A percentile compares a stretch with the other conserved stretches of the same genome.
These are phyloP conservation scores for Okapia johnstoni DNA, from an alignment of 2,113 vertebrate genomes.

Conservation along the genomic window DNA sequence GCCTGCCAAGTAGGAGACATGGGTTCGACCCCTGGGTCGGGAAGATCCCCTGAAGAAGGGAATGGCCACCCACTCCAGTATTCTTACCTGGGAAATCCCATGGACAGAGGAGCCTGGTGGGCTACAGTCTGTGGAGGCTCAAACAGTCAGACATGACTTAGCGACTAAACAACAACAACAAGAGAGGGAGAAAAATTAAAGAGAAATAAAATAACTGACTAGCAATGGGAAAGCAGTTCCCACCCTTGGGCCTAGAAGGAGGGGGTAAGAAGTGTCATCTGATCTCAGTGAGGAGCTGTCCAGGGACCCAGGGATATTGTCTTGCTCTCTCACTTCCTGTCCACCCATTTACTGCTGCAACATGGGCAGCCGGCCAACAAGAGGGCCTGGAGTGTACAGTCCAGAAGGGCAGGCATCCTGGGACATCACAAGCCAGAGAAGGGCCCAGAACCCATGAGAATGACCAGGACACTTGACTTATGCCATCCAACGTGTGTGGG, in stretches of 20 bases:
- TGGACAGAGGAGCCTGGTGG: background rate
- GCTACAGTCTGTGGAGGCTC: background rate
- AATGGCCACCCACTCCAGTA: background rate
- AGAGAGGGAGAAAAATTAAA: background rate
- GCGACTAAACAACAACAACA: background rate
- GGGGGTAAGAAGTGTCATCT: background rate
- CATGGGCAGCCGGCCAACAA: background rate
- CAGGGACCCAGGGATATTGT: background rate
- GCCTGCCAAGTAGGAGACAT: background rate
- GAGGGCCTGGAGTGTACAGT: background rate
- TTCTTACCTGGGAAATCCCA: background rate
- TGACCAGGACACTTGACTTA: background rate
- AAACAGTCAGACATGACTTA: background rate
- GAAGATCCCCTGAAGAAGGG: background rate
- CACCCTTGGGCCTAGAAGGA: background rate
- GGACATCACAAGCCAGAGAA: background rate
- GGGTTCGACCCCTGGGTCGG: background rate
- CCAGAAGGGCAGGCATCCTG: fast-evolving
- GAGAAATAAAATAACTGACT: background rate
- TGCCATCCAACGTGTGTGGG: background rate
- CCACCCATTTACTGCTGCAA: background rate
- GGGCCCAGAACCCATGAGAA: background rate
- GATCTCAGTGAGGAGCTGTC: background rate
- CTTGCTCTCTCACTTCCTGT: background rate
- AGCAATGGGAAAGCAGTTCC: background rate